A percentile compares a stretch with the other conserved stretches of the same genome.
phyloP scores from a whole-genome alignment of 2,888 invertebrate species.

The Pherbina coryleti region DNA sequence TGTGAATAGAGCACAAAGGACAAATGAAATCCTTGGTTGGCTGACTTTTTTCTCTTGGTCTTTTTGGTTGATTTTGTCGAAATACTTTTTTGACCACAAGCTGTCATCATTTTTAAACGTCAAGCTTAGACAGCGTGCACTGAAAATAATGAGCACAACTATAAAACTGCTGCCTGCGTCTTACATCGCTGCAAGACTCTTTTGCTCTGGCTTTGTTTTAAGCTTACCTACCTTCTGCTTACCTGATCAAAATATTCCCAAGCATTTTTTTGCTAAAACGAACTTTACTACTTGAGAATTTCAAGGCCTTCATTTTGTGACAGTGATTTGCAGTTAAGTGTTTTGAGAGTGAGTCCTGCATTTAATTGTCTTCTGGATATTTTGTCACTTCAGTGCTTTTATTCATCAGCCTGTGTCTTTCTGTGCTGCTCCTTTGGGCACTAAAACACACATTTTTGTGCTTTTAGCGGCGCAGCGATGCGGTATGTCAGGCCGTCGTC shows the following conservation, averaged over 20 bases:
- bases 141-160: conserved; percentile 24
- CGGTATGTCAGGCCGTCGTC: background rate
- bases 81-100: conserved; percentile 34
- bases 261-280: background rate
- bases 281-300: background rate
- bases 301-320: conserved; percentile 33
- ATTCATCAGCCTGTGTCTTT: background rate
- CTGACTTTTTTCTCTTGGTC: background rate
- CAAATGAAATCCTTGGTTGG: background rate
- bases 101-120: conserved; percentile 27
- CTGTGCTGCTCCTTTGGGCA: background rate
- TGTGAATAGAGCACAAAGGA: background rate
- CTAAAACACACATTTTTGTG: background rate
- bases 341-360: conserved; percentile 32
- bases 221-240: background rate
- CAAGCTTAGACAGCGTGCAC: background rate
- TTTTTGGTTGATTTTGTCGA: conserved; percentile 26
- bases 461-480: background rate
- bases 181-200: background rate
- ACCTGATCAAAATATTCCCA: background rate
- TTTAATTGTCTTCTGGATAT: background rate
- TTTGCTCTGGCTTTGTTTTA: background rate
- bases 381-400: conserved; percentile 5
- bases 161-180: background rate
- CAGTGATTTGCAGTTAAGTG: conserved; percentile 39